Conservation (phyloP, 1,140 invertebrate species). For the Hylaeus anthracinus region DNA sequence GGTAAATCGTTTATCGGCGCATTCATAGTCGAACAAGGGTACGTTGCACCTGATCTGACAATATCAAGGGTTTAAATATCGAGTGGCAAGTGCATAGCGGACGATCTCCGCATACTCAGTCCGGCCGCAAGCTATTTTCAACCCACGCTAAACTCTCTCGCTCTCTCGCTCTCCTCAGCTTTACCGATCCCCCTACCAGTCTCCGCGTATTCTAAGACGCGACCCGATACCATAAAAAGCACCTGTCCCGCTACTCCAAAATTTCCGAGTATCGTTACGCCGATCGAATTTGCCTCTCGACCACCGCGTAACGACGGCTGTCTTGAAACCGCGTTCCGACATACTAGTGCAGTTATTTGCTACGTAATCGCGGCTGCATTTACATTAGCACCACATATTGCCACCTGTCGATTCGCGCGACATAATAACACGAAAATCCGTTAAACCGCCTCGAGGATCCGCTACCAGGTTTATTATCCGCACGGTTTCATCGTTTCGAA, state of each 20-base stretch:
- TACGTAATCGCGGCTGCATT: background rate
- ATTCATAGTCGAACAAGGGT: background rate
- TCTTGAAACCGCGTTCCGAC: background rate
- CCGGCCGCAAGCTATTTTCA: constrained; percentile 73
- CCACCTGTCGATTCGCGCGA: too few species aligned
- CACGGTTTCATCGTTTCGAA: too few species aligned
- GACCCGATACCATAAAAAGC: constrained; percentile 61
- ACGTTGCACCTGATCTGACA: constrained; percentile 50
- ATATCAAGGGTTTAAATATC: constrained; percentile 73
- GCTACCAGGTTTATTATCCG: too few species aligned
- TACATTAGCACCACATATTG: background rate
- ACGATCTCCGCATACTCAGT: constrained; percentile 69
- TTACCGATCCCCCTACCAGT: constrained; percentile 15
- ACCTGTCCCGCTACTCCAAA: background rate
- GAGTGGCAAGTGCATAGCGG: constrained; percentile 71
- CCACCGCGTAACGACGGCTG: background rate
- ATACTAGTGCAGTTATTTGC: background rate
- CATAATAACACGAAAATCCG: background rate
- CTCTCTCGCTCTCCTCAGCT: constrained; percentile 24
- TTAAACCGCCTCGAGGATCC: background rate
- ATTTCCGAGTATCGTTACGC: constrained; percentile 3
- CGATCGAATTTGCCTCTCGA: constrained; percentile 24
- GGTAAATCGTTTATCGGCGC: too few species aligned
- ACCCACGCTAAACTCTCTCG: constrained; percentile 62
- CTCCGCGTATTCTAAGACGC: constrained; percentile 48